Evolutionary conservation across 2,888 invertebrate genomes (phyloP).

Genomic region (Ethmia dodecea): DNA sequence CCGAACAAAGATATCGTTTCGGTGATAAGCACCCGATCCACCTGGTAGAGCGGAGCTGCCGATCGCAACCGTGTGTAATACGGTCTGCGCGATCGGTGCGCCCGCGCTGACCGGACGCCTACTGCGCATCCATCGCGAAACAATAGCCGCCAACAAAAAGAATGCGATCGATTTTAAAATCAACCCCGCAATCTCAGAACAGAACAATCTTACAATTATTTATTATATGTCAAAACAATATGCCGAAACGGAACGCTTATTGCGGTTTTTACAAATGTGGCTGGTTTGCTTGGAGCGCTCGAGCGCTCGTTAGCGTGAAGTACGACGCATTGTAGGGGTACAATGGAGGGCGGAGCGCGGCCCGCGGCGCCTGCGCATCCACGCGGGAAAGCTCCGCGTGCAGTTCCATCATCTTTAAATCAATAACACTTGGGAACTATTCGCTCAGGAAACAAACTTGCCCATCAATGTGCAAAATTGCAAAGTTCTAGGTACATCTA

Average conservation of each 20-base stretch:
- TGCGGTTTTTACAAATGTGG: conserved; percentile 75
- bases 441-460: conserved; percentile 17
- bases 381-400: conserved; percentile 8
- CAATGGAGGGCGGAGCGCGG: conserved; percentile 65
- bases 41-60: conserved; percentile 42
- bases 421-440: conserved; percentile 45
- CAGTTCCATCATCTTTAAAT: conserved; percentile 48
- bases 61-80: conserved; percentile 70
- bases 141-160: conserved; percentile 50
- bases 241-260: conserved; percentile 75
- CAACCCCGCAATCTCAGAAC: conserved; percentile 56
- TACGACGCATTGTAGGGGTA: conserved; percentile 68
- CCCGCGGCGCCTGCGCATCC: conserved; percentile 51
- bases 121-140: conserved; percentile 33
- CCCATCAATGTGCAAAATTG: conserved; percentile 14
- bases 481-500: too few species aligned
- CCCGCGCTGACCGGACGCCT: conserved; percentile 36
- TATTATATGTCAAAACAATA: conserved; percentile 78
- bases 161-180: conserved; percentile 57
- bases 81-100: conserved; percentile 33
- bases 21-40: conserved; percentile 29
- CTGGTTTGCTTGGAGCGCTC: conserved; percentile 70
- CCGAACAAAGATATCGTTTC: conserved; percentile 17
- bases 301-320: conserved; percentile 75
- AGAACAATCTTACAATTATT: conserved; percentile 73